Conservation (phyloP, 2,888 invertebrate species). For the Spisula subtruncata region DNA sequence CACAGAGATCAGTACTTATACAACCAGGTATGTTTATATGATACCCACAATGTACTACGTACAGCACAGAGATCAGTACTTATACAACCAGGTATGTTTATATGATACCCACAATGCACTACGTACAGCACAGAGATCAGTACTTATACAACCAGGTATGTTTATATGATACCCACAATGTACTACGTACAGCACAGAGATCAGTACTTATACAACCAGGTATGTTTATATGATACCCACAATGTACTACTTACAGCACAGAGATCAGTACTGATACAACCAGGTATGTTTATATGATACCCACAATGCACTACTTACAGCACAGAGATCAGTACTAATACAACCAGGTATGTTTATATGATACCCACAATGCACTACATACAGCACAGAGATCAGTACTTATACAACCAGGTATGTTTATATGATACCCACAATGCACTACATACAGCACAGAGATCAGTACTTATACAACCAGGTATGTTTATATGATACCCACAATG, state of each 20-base stretch:
- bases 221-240: slow-evolving; percentile 51
- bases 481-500: slow-evolving; percentile 69
- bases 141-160: slow-evolving; percentile 92
- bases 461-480: slow-evolving; percentile 92
- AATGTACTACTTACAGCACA: slow-evolving; percentile 89
- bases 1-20: slow-evolving; percentile 92
- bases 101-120: slow-evolving; percentile 73
- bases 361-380: slow-evolving; percentile 73
- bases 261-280: slow-evolving; percentile 92
- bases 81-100: too few relatives aligned
- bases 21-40: too few relatives aligned
- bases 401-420: too few relatives aligned
- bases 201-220: slow-evolving; percentile 92
- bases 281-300: too few relatives aligned
- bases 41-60: slow-evolving; percentile 73
- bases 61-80: slow-evolving; percentile 93
- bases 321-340: slow-evolving; percentile 92
- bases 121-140: slow-evolving; percentile 91
- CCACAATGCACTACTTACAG: slow-evolving; percentile 87
- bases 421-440: slow-evolving; percentile 73
- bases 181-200: slow-evolving; percentile 90
- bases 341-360: too few relatives aligned
- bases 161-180: slow-evolving; percentile 69
- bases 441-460: slow-evolving; percentile 91
- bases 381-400: slow-evolving; percentile 93